Conservation (phyloP, 2,888 invertebrate species). For the Acheta domesticus region DNA sequence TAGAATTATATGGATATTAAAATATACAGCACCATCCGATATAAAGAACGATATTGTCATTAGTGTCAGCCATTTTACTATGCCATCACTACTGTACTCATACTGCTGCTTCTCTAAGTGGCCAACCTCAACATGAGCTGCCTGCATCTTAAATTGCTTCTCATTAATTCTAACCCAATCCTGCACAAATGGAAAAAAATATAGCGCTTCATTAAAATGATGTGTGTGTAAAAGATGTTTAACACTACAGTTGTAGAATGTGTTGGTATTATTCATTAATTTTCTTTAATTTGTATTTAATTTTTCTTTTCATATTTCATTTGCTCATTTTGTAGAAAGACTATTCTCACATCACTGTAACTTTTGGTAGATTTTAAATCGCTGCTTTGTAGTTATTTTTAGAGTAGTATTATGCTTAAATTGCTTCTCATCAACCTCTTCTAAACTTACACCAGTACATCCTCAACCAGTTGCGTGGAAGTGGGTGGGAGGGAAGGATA, state of each 20-base stretch:
- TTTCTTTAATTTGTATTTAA: slow-evolving; percentile 36
- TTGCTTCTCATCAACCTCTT: slow-evolving; percentile 33
- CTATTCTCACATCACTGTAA: slow-evolving; percentile 33
- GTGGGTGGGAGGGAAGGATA: slow-evolving; percentile 26
- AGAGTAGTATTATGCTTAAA: slow-evolving; percentile 33
- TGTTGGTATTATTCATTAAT: slow-evolving; percentile 34
- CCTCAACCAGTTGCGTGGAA: slow-evolving; percentile 21
- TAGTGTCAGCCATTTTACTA: slow-evolving; percentile 33
- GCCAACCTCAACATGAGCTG: slow-evolving; percentile 33
- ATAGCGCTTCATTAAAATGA: slow-evolving; percentile 11
- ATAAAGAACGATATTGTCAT: background rate
- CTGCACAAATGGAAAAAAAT: slow-evolving; percentile 11
- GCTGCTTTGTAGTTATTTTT: slow-evolving; percentile 32
- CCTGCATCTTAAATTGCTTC: slow-evolving; percentile 31
- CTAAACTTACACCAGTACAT: slow-evolving; percentile 31
- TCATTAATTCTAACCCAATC: slow-evolving; percentile 31
- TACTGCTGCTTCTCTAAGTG: slow-evolving; percentile 30
- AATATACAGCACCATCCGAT: slow-evolving; percentile 39
- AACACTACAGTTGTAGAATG: slow-evolving; percentile 31
- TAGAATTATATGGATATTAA: slow-evolving; percentile 69
- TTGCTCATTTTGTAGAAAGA: slow-evolving; percentile 40
- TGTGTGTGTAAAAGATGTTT: slow-evolving; percentile 26
- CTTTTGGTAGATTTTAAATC: slow-evolving; percentile 36
- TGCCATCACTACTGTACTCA: slow-evolving; percentile 40
- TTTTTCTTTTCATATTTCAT: slow-evolving; percentile 38